Percentiles rank a stretch among this genome's conserved stretches.
phyloP scores from a whole-genome alignment of 1,140 invertebrate genomes.

The Tenebrio molitor region DNA sequence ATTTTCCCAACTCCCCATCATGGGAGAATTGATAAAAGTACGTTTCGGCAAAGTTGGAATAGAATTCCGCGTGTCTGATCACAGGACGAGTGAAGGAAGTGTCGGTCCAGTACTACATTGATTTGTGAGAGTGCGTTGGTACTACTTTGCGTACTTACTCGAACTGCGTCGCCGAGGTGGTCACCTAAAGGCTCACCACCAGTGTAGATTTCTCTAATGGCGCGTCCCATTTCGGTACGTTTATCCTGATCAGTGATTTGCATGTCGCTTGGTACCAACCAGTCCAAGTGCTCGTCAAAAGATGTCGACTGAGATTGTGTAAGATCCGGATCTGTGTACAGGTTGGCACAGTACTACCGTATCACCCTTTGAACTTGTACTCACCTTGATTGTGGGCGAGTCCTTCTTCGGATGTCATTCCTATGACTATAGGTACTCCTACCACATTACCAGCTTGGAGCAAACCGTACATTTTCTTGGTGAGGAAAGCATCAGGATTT shows the following conservation, averaged over 20 bases:
- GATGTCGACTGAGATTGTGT: not conserved
- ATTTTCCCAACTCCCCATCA: slow-evolving; percentile 24
- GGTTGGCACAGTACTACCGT: no score
- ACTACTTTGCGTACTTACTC: slow-evolving; percentile 3
- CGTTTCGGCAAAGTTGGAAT: slow-evolving; percentile 19
- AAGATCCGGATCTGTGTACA: no score
- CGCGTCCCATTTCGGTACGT: not conserved
- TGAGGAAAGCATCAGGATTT: slow-evolving; percentile 6
- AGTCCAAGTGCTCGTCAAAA: not conserved
- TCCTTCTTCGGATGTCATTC: slow-evolving; percentile 35
- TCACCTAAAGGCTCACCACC: not conserved
- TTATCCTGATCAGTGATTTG: not conserved
- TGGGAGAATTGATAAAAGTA: slow-evolving; percentile 50
- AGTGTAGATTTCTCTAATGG: slow-evolving; percentile 26
- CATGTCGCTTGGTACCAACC: not conserved
- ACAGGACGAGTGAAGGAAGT: slow-evolving; percentile 16
- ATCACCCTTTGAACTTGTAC: no score
- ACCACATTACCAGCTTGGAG: slow-evolving; percentile 7
- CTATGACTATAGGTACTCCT: slow-evolving; percentile 24
- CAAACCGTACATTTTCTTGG: slow-evolving; percentile 26
- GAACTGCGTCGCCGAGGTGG: not conserved
- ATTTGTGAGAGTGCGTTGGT: not conserved
- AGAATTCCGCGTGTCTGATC: slow-evolving; percentile 42
- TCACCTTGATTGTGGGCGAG: not conserved
- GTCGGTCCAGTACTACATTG: slow-evolving; percentile 42